Conservation (phyloP, 2,888 invertebrate species). For the Lycaena phlaeas region DNA sequence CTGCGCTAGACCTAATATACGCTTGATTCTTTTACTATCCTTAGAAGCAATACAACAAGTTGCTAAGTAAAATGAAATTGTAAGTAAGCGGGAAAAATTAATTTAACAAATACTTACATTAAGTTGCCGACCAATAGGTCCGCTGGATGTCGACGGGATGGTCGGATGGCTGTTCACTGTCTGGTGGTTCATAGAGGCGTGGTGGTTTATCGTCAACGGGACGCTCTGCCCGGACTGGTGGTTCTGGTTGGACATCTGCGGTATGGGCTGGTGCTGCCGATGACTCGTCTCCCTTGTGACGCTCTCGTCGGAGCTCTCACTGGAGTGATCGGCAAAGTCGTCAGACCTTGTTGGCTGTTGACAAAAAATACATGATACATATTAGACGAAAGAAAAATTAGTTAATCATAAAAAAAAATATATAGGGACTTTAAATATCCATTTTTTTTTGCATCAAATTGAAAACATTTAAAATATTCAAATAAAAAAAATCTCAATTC, state of each 20-base stretch:
- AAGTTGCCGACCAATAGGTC: conserved; percentile 51
- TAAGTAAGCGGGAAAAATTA: no score
- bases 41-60: no score
- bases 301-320: conserved; percentile 65
- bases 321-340: conserved; percentile 62
- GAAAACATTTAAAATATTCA: no score
- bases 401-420: no score
- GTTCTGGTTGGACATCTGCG: conserved; percentile 28
- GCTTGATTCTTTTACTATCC: no score
- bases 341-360: conserved; percentile 60
- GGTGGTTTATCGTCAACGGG: no score
- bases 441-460: no score
- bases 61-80: no score
- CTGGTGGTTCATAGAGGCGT: conserved; percentile 29
- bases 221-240: conserved; percentile 34
- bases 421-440: no score
- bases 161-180: conserved; percentile 34
- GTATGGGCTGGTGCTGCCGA: conserved; percentile 29
- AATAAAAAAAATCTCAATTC: no score
- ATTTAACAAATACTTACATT: conserved; percentile 43
- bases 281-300: conserved; percentile 43
- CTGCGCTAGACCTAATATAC: no score
- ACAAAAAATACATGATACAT: conserved; percentile 19
- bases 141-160: conserved; percentile 49
- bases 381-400: no score